Evolutionary conservation across 2,888 invertebrate species (phyloP).

Genomic region (Pegoplata infirma): DNA sequence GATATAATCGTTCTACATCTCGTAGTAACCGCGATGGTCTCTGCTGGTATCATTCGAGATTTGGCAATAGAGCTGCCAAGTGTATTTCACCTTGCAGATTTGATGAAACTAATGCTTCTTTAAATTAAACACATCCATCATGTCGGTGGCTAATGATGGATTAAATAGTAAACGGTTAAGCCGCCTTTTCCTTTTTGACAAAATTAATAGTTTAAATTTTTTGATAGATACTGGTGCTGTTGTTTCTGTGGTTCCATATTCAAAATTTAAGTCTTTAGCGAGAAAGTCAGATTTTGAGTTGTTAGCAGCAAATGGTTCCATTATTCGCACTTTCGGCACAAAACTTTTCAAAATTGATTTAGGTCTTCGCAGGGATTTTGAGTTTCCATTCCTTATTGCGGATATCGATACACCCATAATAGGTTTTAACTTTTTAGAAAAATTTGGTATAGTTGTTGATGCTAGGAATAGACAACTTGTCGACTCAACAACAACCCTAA

Average conservation of each 20-base stretch:
- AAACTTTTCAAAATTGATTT: neutral
- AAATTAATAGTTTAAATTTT: neutral
- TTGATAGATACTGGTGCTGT: neutral
- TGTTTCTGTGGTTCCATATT: neutral
- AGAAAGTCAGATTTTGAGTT: neutral
- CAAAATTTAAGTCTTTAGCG: neutral
- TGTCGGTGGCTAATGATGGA: neutral
- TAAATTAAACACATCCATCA: neutral
- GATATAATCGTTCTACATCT: no score
- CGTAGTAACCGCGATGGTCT: neutral
- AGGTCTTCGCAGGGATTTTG: neutral
- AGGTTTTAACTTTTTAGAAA: neutral
- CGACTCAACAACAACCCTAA: neutral
- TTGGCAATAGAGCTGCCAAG: neutral
- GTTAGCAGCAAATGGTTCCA: neutral
- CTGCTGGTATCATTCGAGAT: neutral
- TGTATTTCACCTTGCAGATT: neutral
- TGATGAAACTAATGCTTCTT: neutral
- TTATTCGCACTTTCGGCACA: neutral
- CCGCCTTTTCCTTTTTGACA: neutral
- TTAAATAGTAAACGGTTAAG: neutral
- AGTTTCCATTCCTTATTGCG: conserved; percentile 3
- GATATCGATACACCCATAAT: conserved; percentile 1
- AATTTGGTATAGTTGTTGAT: neutral
- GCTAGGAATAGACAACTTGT: neutral